Conservation (phyloP, 2,888 invertebrate species). For the Unio pictorum region DNA sequence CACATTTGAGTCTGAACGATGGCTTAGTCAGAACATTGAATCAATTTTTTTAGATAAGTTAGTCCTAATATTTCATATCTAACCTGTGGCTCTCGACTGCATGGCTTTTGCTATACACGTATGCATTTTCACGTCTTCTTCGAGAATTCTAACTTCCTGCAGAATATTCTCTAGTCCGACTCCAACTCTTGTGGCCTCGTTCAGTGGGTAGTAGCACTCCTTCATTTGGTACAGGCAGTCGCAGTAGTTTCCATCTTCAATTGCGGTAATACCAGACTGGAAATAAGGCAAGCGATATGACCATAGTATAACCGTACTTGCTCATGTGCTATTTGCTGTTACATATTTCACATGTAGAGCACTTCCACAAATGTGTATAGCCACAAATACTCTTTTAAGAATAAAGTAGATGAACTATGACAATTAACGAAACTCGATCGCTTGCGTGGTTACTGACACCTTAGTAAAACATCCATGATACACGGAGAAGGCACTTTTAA, state of each 20-base stretch:
- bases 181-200: constrained; percentile 23
- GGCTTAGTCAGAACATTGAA: no score
- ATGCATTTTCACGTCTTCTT: constrained; percentile 34
- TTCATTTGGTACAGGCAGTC: constrained; percentile 25
- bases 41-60: background rate
- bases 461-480: no score
- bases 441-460: no score
- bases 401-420: no score
- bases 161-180: constrained; percentile 5
- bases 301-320: background rate
- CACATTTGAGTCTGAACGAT: no score
- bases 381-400: no score
- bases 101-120: constrained; percentile 33
- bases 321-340: background rate
- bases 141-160: constrained; percentile 18
- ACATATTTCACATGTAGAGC: no score
- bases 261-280: constrained; percentile 10
- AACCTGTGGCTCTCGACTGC: constrained; percentile 40
- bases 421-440: no score
- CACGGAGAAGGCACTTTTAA: no score
- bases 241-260: constrained; percentile 18
- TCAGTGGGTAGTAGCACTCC: constrained; percentile 32
- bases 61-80: background rate
- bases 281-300: constrained; percentile 9
- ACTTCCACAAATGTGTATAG: no score